Conservation (phyloP, 2,888 invertebrate genomes). For the Ophion obscuratus region DNA sequence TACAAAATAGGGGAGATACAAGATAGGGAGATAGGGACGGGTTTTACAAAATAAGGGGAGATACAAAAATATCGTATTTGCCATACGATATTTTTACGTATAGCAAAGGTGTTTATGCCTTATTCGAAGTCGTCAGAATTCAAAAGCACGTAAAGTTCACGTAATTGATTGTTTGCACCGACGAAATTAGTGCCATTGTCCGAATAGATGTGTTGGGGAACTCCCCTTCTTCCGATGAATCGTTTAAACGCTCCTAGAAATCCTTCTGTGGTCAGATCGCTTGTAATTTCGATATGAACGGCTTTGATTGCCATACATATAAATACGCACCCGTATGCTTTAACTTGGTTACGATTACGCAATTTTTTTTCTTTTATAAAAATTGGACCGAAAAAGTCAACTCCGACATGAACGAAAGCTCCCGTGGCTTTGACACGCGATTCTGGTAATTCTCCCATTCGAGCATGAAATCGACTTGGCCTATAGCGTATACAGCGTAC, state of each 20-base stretch:
- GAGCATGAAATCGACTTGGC: slow-evolving; percentile 17
- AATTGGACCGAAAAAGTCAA: slow-evolving; percentile 55
- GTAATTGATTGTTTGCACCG: slow-evolving; percentile 62
- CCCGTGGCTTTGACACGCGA: slow-evolving; percentile 34
- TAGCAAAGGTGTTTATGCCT: slow-evolving; percentile 17
- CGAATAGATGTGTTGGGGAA: slow-evolving; percentile 49
- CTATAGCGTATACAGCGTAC: slow-evolving; percentile 31
- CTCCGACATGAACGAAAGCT: slow-evolving; percentile 40
- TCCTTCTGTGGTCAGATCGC: slow-evolving; percentile 49
- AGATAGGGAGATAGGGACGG: too few relatives aligned
- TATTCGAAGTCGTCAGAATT: slow-evolving; percentile 40
- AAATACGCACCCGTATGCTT: slow-evolving; percentile 51
- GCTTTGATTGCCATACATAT: slow-evolving; percentile 59
- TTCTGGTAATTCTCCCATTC: slow-evolving; percentile 41
- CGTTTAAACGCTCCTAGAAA: slow-evolving; percentile 58
- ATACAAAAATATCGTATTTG: too few relatives aligned
- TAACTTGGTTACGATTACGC: slow-evolving; percentile 22
- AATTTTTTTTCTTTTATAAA: slow-evolving; percentile 42
- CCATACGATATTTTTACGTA: slow-evolving; percentile 34
- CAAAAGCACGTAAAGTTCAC: slow-evolving; percentile 44
- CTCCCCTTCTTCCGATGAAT: slow-evolving; percentile 53
- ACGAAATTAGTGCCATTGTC: slow-evolving; percentile 65
- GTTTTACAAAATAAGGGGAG: too few relatives aligned
- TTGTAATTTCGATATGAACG: slow-evolving; percentile 49
- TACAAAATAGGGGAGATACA: too few relatives aligned